phyloP scores from a whole-genome alignment of 2,113 vertebrate genomes.

The Menura novaehollandiae region DNA sequence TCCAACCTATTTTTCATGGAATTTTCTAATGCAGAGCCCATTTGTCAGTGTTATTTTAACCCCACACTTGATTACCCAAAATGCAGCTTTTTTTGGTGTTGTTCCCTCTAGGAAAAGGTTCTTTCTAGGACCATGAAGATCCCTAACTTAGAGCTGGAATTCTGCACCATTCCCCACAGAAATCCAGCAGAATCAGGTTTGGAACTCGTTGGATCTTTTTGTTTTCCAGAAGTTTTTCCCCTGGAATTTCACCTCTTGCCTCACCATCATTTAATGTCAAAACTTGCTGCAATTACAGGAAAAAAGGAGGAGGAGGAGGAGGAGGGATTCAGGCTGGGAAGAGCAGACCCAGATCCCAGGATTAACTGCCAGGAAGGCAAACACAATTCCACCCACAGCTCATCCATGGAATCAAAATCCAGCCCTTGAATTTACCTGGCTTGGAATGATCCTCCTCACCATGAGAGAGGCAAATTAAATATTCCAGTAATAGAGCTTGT shows the following conservation, averaged over 20 bases:
- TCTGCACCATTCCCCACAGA: not conserved
- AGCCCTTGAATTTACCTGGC: not conserved
- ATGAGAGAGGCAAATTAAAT: not conserved
- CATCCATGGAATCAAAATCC: not conserved
- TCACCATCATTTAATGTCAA: not conserved
- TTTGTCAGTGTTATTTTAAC: not conserved
- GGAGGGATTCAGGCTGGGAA: not conserved
- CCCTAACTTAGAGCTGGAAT: not conserved
- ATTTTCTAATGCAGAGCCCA: not conserved
- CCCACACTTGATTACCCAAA: not conserved
- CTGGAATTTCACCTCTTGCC: not conserved
- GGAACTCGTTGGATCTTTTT: not conserved
- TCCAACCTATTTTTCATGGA: no score
- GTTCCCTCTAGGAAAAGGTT: not conserved
- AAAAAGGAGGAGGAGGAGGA: not conserved
- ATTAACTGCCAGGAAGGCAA: not conserved
- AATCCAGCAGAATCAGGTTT: not conserved
- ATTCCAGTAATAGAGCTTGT: not conserved
- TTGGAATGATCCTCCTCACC: not conserved
- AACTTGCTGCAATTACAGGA: fast-evolving
- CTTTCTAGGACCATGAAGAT: not conserved
- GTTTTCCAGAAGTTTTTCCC: not conserved
- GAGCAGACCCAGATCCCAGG: not conserved
- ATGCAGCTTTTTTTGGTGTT: not conserved
- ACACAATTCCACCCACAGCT: not conserved